Conservation (phyloP, 2,888 invertebrate genomes). For the Dermolepida albohirtum region DNA sequence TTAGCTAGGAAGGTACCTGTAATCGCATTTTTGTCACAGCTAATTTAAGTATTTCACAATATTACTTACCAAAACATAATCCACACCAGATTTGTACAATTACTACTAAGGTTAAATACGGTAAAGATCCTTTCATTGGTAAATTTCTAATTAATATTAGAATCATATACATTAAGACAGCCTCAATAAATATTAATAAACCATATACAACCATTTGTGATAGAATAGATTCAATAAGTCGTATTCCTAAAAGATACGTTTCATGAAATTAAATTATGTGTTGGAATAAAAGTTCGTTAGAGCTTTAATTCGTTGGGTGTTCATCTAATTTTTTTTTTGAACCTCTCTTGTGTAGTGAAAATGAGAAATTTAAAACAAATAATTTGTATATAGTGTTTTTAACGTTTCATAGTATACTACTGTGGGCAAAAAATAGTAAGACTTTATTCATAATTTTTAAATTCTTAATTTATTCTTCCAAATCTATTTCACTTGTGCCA, state of each 20-base stretch:
- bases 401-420: too few species aligned
- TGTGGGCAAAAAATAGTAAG: too few species aligned
- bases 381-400: too few species aligned
- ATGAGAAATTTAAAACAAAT: too few species aligned
- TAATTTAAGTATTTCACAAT: neutral
- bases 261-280: too few species aligned
- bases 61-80: slow-evolving; percentile 46
- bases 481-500: too few species aligned
- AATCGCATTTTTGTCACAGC: slow-evolving; percentile 7
- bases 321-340: too few species aligned
- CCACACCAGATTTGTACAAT: slow-evolving; percentile 47
- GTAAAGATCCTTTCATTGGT: slow-evolving; percentile 29
- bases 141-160: slow-evolving; percentile 42
- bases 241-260: slow-evolving; percentile 37
- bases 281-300: too few species aligned
- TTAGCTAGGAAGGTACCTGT: slow-evolving; percentile 45
- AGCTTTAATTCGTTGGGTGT: too few species aligned
- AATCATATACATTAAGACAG: slow-evolving; percentile 40
- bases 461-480: too few species aligned
- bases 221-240: slow-evolving; percentile 43
- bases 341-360: too few species aligned
- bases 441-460: too few species aligned
- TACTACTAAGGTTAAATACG: slow-evolving; percentile 37
- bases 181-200: slow-evolving; percentile 43
- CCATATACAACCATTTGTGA: slow-evolving; percentile 46